Conservation (phyloP, 1,140 invertebrate genomes). For the Tetragnatha versicolor region DNA sequence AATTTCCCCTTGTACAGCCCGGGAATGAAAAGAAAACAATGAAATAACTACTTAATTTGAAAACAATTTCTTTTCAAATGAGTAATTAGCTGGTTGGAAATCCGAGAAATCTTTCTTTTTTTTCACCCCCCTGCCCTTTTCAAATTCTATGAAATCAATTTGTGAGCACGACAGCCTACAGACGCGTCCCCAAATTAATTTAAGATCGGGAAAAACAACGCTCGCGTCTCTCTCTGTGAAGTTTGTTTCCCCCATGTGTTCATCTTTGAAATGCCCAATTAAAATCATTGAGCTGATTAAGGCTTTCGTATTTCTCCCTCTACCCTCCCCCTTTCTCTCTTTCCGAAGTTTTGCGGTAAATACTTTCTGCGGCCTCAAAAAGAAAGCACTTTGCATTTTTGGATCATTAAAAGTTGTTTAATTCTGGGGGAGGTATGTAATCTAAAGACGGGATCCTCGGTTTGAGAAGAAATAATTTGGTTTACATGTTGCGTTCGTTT, state of each 20-base stretch:
- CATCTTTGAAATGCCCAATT: constrained; percentile 15
- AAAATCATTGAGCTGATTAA: constrained; percentile 27
- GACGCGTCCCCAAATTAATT: constrained; percentile 21
- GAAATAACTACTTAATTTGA: constrained; percentile 4
- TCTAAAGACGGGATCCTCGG: too few species aligned
- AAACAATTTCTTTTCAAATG: constrained; percentile 25
- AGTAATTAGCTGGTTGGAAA: constrained; percentile 10
- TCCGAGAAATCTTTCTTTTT: neutral
- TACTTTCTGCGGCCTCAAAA: neutral
- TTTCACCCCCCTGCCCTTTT: neutral
- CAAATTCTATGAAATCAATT: constrained; percentile 9
- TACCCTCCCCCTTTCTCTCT: too few species aligned
- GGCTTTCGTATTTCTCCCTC: constrained; percentile 12
- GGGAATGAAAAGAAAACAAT: constrained; percentile 2
- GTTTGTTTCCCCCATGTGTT: constrained; percentile 2
- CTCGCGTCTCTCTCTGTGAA: neutral
- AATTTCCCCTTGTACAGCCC: neutral
- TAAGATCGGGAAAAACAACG: constrained; percentile 1
- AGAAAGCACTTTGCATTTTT: neutral
- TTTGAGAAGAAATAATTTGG: too few species aligned
- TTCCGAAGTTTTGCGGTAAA: neutral
- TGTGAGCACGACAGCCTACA: neutral
- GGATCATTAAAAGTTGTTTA: neutral
- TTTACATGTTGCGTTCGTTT: too few species aligned
- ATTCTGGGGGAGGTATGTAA: too few species aligned